Conservation (phyloP, 2,797 vertebrate species). For the Lycodopsis pacificus region DNA sequence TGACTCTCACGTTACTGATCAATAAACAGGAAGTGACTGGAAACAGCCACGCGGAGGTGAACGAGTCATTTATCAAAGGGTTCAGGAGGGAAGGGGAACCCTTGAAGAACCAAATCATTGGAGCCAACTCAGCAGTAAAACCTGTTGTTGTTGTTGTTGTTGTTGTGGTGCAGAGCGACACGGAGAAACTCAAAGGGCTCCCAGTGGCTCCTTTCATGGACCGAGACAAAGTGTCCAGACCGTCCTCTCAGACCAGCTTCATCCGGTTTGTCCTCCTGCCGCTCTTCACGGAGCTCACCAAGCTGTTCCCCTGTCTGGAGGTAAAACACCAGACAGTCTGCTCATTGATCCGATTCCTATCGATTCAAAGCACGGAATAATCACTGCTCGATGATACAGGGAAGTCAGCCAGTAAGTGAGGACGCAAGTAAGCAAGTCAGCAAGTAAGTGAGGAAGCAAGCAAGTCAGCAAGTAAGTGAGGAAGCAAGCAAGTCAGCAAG, state of each 20-base stretch:
- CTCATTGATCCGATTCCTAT: no score
- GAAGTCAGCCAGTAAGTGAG: neutral
- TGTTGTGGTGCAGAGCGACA: conserved; percentile 86
- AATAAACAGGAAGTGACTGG: conserved; percentile 6
- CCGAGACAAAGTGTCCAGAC: conserved; percentile 93
- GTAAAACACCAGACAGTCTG: conserved; percentile 16
- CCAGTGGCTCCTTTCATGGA: conserved; percentile 96
- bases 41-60: no score
- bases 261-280: conserved; percentile 85
- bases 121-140: no score
- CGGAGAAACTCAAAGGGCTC: conserved; percentile 92
- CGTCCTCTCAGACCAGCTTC: conserved; percentile 91
- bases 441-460: neutral
- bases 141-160: neutral
- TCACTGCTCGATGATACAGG: neutral
- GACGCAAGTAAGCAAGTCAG: neutral
- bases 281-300: conserved; percentile 70
- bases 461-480: no score
- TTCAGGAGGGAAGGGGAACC: no score
- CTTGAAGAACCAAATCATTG: no score
- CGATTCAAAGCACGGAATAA: neutral
- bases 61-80: no score
- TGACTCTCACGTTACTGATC: neutral
- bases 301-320: conserved; percentile 73
- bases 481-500: neutral